Evolutionary conservation across 2,888 invertebrate genomes (phyloP).

Genomic region (Alloscopus bannaensis): DNA sequence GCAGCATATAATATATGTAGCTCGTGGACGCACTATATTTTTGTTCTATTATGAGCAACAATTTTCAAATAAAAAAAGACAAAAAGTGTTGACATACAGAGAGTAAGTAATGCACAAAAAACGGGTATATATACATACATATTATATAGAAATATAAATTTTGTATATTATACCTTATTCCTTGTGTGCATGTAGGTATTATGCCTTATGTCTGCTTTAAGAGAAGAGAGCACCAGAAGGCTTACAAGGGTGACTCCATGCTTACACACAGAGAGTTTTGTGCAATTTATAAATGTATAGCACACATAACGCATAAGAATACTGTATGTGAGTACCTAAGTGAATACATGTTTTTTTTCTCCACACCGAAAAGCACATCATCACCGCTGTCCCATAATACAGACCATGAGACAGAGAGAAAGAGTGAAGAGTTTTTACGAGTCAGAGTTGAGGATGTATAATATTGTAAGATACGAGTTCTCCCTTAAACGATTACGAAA

Average conservation of each 20-base stretch:
- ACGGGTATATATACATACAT: slow-evolving; percentile 14
- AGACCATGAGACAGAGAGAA: background rate
- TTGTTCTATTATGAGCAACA: slow-evolving; percentile 29
- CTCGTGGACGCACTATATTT: too few relatives aligned
- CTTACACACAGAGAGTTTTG: too few relatives aligned
- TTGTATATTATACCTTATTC: too few relatives aligned
- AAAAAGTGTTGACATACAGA: slow-evolving; percentile 34
- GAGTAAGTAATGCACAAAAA: slow-evolving; percentile 15
- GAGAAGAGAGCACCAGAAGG: too few relatives aligned
- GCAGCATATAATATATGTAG: background rate
- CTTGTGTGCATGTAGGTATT: too few relatives aligned
- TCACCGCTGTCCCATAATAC: too few relatives aligned
- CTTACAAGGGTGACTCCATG: too few relatives aligned
- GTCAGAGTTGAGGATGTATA: background rate
- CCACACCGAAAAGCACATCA: background rate
- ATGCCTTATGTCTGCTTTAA: too few relatives aligned
- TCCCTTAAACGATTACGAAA: too few relatives aligned
- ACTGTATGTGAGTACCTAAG: background rate
- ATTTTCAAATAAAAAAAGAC: slow-evolving; percentile 39
- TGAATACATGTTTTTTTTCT: background rate
- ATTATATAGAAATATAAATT: background rate
- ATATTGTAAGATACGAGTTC: too few relatives aligned
- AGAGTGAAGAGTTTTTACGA: background rate
- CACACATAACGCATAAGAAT: background rate
- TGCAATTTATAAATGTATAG: too few relatives aligned